Evolutionary conservation across 2,797 vertebrate species (phyloP).

Genomic region (Melanotaenia pygmaea): DNA sequence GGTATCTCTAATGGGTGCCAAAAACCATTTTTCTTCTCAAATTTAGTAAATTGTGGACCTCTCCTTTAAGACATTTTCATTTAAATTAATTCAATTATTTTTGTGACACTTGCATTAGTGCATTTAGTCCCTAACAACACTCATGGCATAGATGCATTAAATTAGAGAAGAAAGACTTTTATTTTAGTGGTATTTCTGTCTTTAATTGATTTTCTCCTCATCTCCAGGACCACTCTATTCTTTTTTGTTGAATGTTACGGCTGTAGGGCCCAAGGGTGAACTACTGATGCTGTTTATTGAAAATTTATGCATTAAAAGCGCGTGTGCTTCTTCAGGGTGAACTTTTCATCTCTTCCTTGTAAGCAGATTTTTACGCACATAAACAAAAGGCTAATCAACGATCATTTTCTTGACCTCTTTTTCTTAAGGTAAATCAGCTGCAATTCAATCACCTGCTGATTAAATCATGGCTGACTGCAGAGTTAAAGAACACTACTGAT

Average conservation of each 20-base stretch:
- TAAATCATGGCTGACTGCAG: conserved; percentile 17
- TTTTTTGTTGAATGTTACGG: background rate
- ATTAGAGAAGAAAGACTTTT: background rate
- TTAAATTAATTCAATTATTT: background rate
- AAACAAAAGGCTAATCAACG: conserved; percentile 23
- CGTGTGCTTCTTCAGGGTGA: conserved; percentile 16
- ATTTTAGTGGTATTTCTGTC: background rate
- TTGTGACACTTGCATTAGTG: background rate
- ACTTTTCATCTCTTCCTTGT: conserved; percentile 32
- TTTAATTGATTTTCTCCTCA: background rate
- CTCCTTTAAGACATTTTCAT: background rate
- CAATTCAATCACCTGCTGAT: conserved; percentile 12
- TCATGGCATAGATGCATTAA: background rate
- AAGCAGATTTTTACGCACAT: conserved; percentile 24
- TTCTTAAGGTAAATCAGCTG: conserved; percentile 3
- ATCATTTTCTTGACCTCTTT: conserved; percentile 18
- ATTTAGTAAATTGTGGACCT: background rate
- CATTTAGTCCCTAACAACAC: background rate
- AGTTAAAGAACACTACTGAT: conserved; percentile 22
- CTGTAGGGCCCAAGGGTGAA: background rate
- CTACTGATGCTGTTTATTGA: background rate
- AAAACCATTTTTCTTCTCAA: background rate
- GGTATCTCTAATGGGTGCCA: background rate
- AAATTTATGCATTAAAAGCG: background rate
- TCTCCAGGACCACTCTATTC: background rate